phyloP scores from a whole-genome alignment of 1,140 invertebrate species.

The Zophobas atratus region DNA sequence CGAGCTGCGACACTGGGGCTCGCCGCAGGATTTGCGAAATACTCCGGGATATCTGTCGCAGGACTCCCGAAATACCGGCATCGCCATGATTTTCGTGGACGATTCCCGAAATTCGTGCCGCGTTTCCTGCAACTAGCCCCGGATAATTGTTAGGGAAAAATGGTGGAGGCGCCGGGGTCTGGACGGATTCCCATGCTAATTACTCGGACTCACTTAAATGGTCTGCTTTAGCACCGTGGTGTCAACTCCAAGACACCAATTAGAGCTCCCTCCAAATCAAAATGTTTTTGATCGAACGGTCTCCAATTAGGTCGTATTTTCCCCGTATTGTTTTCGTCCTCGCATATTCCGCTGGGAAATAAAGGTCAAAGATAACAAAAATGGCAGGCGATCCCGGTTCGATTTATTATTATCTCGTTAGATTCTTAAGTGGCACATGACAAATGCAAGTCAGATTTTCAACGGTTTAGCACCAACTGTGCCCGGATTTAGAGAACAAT shows the following conservation, averaged over 20 bases:
- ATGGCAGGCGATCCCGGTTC: too few species aligned
- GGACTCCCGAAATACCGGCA: conserved; percentile 5
- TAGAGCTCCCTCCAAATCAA: too few species aligned
- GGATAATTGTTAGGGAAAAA: background rate
- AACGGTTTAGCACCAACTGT: conserved; percentile 19
- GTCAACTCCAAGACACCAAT: too few species aligned
- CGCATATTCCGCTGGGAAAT: too few species aligned
- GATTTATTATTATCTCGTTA: background rate
- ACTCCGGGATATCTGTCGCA: conserved; percentile 41
- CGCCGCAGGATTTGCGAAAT: conserved; percentile 51
- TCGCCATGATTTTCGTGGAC: background rate
- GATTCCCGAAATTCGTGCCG: background rate
- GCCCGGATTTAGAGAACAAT: conserved; percentile 27
- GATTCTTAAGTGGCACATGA: background rate
- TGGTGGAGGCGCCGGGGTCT: conserved; percentile 6
- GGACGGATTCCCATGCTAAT: too few species aligned
- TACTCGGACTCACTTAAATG: too few species aligned
- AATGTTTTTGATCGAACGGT: too few species aligned
- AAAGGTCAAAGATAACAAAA: too few species aligned
- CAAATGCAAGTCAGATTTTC: conserved; percentile 8
- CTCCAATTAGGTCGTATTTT: too few species aligned
- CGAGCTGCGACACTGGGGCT: conserved; percentile 52
- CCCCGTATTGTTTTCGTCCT: too few species aligned
- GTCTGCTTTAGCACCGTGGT: too few species aligned
- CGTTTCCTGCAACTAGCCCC: background rate